phyloP scores from a whole-genome alignment of 2,888 invertebrate genomes.

The Drosophila mayaguana region DNA sequence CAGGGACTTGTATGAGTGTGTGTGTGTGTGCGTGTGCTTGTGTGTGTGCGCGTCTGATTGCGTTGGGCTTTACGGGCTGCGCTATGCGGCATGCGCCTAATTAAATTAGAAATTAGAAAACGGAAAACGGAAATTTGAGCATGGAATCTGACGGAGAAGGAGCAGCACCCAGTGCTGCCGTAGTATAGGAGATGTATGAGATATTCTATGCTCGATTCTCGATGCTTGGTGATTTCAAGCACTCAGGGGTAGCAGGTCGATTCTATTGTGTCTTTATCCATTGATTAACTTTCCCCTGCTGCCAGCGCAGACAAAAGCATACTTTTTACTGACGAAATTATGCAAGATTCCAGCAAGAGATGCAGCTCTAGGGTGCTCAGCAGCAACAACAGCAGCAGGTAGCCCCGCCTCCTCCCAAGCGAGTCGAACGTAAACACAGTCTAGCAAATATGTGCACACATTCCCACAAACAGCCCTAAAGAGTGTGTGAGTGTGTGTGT shows the following conservation, averaged over 20 bases:
- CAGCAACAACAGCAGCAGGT: background rate
- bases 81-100: slow-evolving; percentile 64
- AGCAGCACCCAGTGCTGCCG: background rate
- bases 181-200: background rate
- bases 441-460: slow-evolving; percentile 61
- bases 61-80: slow-evolving; percentile 49
- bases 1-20: slow-evolving; percentile 34
- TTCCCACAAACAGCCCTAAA: slow-evolving; percentile 17
- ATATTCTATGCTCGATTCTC: background rate
- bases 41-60: slow-evolving; percentile 52
- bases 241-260: slow-evolving; percentile 20
- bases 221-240: slow-evolving; percentile 16
- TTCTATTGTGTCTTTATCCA: slow-evolving; percentile 36
- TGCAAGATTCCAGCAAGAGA: slow-evolving; percentile 52
- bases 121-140: slow-evolving; percentile 67
- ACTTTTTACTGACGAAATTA: slow-evolving; percentile 64
- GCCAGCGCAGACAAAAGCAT: slow-evolving; percentile 56
- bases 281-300: slow-evolving; percentile 49
- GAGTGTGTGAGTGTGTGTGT: slow-evolving; percentile 17
- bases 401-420: background rate
- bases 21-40: slow-evolving; percentile 13
- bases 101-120: slow-evolving; percentile 78
- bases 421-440: slow-evolving; percentile 54
- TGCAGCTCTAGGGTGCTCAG: slow-evolving; percentile 13
- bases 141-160: slow-evolving; percentile 14